These are phyloP conservation scores for Saturnia japonica DNA, from an alignment of 2,888 invertebrate genomes.

Conservation along the genomic window DNA sequence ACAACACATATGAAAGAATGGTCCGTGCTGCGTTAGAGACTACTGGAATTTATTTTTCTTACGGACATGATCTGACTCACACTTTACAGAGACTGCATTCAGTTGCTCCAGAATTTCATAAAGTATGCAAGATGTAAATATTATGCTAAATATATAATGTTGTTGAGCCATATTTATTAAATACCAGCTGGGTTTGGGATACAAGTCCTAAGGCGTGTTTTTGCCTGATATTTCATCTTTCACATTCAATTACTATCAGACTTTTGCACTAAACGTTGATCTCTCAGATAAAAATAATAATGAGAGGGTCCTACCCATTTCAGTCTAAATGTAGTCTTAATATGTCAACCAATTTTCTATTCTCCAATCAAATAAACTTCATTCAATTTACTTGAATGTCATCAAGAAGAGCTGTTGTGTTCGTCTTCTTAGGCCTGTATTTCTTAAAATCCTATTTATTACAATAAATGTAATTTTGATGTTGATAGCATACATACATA, in stretches of 20 bases:
- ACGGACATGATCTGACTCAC: slow-evolving; percentile 96
- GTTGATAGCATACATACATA: too few relatives aligned
- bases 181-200: background rate
- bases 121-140: slow-evolving; percentile 60
- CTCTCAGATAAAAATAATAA: background rate
- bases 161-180: background rate
- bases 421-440: background rate
- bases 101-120: slow-evolving; percentile 91
- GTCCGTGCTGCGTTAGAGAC: slow-evolving; percentile 90
- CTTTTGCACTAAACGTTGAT: background rate
- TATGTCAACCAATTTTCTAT: too few relatives aligned
- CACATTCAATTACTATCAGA: background rate
- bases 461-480: too few relatives aligned
- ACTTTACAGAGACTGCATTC: slow-evolving; percentile 93
- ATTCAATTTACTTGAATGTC: background rate
- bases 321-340: background rate
- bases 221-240: background rate
- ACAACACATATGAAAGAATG: slow-evolving; percentile 92
- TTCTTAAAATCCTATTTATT: background rate
- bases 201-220: background rate
- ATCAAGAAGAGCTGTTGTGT: too few relatives aligned
- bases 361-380: background rate
- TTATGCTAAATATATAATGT: slow-evolving; percentile 4
- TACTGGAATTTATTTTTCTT: slow-evolving; percentile 96
- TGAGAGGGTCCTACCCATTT: background rate